Conservation (phyloP, 2,113 vertebrate genomes). For the Columba janthina region DNA sequence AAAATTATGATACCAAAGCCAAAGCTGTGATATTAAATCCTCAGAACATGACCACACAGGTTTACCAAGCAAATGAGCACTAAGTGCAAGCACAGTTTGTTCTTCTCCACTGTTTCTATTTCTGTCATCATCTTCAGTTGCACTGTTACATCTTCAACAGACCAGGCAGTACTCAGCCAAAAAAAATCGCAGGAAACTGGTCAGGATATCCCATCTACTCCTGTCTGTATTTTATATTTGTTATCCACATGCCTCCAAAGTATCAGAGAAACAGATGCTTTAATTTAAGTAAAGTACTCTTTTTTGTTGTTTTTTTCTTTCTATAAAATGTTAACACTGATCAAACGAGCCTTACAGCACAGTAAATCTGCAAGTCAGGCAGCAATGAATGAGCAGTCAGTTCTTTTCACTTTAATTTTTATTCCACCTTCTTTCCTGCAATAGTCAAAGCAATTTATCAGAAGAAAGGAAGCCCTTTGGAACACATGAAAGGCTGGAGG, state of each 20-base stretch:
- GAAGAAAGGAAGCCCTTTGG: not conserved
- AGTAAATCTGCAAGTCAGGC: not conserved
- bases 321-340: not conserved
- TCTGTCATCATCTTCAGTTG: not conserved
- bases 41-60: accelerated
- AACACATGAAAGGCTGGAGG: not conserved
- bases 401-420: not conserved
- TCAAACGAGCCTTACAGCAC: not conserved
- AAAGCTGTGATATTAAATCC: not conserved
- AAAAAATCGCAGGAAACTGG: not conserved
- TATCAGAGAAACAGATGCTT: not conserved
- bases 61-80: not conserved
- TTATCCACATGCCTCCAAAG: not conserved
- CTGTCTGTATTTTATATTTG: not conserved
- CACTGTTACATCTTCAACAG: not conserved
- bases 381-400: not conserved
- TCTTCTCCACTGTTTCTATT: not conserved
- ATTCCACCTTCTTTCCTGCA: not conserved
- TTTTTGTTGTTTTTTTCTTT: not conserved
- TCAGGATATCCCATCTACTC: not conserved
- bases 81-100: not conserved
- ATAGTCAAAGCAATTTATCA: not conserved
- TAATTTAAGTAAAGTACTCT: not conserved
- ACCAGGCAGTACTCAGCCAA: not conserved
- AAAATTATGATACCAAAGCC: not conserved